These are phyloP conservation scores for Xanthorhoe designata DNA, from an alignment of 2,888 invertebrate species.

Conservation along the genomic window DNA sequence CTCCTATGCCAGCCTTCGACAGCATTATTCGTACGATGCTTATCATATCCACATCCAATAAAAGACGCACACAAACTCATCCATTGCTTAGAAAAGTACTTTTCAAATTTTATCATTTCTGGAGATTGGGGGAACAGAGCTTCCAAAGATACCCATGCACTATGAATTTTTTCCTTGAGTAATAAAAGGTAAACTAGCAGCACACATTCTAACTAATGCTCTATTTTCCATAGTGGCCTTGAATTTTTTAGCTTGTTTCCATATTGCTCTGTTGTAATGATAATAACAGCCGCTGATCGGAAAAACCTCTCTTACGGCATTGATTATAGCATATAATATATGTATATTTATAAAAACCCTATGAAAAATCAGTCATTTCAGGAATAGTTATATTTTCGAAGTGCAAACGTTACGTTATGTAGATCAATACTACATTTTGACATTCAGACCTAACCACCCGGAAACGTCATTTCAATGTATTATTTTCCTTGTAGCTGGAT, in stretches of 20 bases:
- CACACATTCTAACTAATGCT: slow-evolving; percentile 1
- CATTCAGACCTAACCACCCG: too few relatives aligned
- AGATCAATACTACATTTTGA: too few relatives aligned
- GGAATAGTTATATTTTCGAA: too few relatives aligned
- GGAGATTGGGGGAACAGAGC: background rate
- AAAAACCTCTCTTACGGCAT: slow-evolving; percentile 6
- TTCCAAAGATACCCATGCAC: slow-evolving; percentile 3
- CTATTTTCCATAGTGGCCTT: background rate
- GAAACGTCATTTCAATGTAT: background rate
- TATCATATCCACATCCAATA: too few relatives aligned
- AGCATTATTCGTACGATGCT: too few relatives aligned
- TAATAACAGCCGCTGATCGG: slow-evolving; percentile 7
- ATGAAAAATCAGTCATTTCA: too few relatives aligned
- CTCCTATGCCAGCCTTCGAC: too few relatives aligned
- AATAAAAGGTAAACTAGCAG: background rate
- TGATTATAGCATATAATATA: too few relatives aligned
- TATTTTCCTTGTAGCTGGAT: slow-evolving; percentile 86
- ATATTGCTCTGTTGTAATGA: background rate
- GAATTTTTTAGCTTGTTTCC: background rate
- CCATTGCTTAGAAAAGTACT: background rate
- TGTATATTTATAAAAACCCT: too few relatives aligned
- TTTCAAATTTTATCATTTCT: slow-evolving; percentile 1
- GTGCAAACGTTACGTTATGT: too few relatives aligned
- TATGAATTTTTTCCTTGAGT: background rate
- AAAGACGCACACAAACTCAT: too few relatives aligned